Evolutionary conservation across 37 sponge, comb jelly and placozoan species (phyloP), one percentile per base, ranked within the genome.

Genomic region (Dysidea cf. avara): DNA sequence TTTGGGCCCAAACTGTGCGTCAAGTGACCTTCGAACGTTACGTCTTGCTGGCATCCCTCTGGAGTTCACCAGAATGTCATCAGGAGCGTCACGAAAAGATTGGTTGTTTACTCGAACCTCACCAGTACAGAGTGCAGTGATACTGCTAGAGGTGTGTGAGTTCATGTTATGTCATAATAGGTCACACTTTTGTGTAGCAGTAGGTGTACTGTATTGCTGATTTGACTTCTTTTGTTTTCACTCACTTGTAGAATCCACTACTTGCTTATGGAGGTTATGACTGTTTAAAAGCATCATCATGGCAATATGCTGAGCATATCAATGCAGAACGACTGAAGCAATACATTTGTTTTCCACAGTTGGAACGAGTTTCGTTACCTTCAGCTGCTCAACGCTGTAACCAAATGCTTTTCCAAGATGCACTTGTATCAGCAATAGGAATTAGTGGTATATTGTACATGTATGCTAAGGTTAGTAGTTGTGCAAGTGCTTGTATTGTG

Each of bases 391-490:
- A 20, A 11, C 33, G 81, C 21, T 48, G 56, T 46, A 58, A 3
- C 64, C 21, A 47, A 20, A 85, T 85, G 9, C 80, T 80, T 55
- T 60, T 83, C 29, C 76, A 84, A 39, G 85, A 89, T 61, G 77
- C 76, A 33, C 58, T 90, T 13, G 65, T 72, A 48, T 70, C 60
- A 47, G 69, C 71, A 14, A 60, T 80, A 9, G 91, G 91, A 3
- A 49, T 85, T 3, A 86, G 85, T 0, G 83, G 82, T 71, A 72
- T 90, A 3, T 26, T 90, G 14, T 90, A 90, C 70, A 81, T 90
- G 39, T 85, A 84, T 77, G 91, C 91, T 28, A 90, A 90, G 86
- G 91, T 90, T 13, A 25, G 57, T 61, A 28, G 20, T 3, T 24
- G 32, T 18, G 7, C 24, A 46, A 39, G 68, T 67, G 68, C 50